Conservation (phyloP, 1,140 invertebrate species). For the silkworm (Bombyx mori) region DNA sequence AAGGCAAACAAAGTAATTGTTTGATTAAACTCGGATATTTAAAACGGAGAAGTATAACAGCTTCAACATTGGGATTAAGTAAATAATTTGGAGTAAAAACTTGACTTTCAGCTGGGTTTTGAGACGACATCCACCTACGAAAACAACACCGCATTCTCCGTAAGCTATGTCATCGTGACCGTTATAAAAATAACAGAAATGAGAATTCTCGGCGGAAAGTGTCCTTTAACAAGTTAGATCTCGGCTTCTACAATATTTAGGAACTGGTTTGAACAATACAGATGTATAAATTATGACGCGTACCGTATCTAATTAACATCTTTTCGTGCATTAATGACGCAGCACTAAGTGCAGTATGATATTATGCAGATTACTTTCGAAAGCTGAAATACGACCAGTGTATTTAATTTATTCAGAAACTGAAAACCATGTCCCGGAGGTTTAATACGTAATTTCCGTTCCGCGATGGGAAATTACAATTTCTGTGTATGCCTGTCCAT, state of each 20-base stretch:
- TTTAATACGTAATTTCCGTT: no score
- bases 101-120: slow-evolving; percentile 12
- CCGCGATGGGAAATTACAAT: no score
- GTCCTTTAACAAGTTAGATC: slow-evolving; percentile 15
- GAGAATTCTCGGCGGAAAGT: slow-evolving; percentile 24
- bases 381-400: slow-evolving; percentile 42
- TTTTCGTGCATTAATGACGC: slow-evolving; percentile 48
- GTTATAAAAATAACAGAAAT: slow-evolving; percentile 37
- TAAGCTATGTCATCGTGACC: slow-evolving; percentile 38
- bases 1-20: no score
- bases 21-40: no score
- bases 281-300: slow-evolving; percentile 24
- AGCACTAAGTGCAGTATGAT: slow-evolving; percentile 19
- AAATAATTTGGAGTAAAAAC: slow-evolving; percentile 1
- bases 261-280: background rate
- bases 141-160: slow-evolving; percentile 32
- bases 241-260: background rate
- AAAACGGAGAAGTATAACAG: no score
- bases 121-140: slow-evolving; percentile 29
- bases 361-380: slow-evolving; percentile 37
- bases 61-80: slow-evolving; percentile 1
- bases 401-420: slow-evolving; percentile 40
- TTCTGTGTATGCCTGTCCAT: no score
- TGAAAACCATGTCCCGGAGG: no score
- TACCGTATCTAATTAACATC: slow-evolving; percentile 53